These are phyloP conservation scores for Drosophila percnosoma DNA, from an alignment of 2,888 invertebrate genomes.

Conservation along the genomic window DNA sequence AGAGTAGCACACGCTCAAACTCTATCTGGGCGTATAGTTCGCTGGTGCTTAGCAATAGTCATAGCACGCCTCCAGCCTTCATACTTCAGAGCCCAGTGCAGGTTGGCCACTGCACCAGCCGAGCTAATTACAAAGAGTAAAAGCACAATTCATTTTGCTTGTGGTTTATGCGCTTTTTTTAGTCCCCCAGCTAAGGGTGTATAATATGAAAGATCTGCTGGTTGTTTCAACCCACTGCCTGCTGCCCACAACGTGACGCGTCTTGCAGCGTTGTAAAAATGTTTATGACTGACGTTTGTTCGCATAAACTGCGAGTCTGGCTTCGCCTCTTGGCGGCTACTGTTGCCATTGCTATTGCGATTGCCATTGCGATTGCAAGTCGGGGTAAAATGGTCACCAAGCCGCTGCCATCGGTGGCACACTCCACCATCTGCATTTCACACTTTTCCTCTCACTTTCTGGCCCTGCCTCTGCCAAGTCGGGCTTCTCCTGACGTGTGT, in stretches of 20 bases:
- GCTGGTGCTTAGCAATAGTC: not conserved
- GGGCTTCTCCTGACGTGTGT: not conserved
- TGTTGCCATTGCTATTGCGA: constrained; percentile 9
- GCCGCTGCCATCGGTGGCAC: constrained; percentile 39
- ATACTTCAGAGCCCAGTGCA: not conserved
- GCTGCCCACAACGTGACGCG: constrained; percentile 32
- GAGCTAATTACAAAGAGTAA: constrained; percentile 67
- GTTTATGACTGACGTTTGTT: constrained; percentile 68
- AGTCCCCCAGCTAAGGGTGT: not conserved
- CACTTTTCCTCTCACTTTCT: constrained; percentile 1
- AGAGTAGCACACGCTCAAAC: not conserved
- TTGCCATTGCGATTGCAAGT: constrained; percentile 4
- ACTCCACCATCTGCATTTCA: not conserved
- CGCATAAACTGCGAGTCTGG: constrained; percentile 48
- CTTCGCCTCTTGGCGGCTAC: not conserved
- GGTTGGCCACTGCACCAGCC: constrained; percentile 9
- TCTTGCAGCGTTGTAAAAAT: constrained; percentile 65
- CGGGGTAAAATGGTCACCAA: constrained; percentile 54
- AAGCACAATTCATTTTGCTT: constrained; percentile 68
- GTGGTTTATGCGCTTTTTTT: constrained; percentile 50
- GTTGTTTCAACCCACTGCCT: constrained; percentile 10
- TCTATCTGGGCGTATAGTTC: constrained; percentile 4
- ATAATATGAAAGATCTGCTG: constrained; percentile 1
- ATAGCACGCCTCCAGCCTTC: not conserved
- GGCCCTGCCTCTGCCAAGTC: not conserved